Percentiles rank a stretch among this genome's conserved stretches.
These are phyloP conservation scores for Atrichornis clamosus DNA, from an alignment of 2,113 vertebrate species.

Conservation along the genomic window DNA sequence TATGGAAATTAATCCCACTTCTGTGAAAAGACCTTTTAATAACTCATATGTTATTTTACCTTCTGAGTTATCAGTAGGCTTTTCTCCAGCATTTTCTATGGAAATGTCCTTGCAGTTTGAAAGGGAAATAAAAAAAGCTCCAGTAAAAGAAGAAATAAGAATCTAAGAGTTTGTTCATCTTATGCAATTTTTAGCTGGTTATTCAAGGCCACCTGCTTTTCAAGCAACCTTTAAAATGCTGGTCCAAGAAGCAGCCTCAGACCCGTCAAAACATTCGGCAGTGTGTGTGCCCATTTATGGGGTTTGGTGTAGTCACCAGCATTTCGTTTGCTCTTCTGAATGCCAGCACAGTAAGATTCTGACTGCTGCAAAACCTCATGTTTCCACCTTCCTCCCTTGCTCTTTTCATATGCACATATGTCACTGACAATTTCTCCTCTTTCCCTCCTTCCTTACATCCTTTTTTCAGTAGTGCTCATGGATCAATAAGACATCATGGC, in stretches of 20 bases:
- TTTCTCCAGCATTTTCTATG: slow-evolving; percentile 56
- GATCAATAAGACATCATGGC: slow-evolving; percentile 47
- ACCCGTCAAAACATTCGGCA: background rate
- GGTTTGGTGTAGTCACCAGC: background rate
- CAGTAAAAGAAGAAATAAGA: background rate
- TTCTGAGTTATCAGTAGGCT: slow-evolving; percentile 58
- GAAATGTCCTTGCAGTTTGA: slow-evolving; percentile 43
- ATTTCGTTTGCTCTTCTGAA: background rate
- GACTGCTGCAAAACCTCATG: background rate
- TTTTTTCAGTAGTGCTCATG: background rate
- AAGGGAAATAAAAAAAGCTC: background rate
- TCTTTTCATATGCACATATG: slow-evolving; percentile 33
- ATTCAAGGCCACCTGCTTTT: background rate
- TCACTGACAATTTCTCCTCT: slow-evolving; percentile 19
- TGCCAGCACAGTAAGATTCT: background rate
- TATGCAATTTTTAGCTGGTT: background rate
- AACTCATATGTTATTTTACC: slow-evolving; percentile 70
- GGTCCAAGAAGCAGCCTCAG: background rate
- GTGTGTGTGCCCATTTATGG: background rate
- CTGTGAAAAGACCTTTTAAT: slow-evolving; percentile 70
- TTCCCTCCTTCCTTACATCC: background rate
- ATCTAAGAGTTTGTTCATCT: background rate
- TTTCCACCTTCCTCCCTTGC: slow-evolving; percentile 18
- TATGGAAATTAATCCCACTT: slow-evolving; percentile 70
- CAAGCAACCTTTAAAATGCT: background rate